These are phyloP conservation scores for Dascyllus trimaculatus DNA, from an alignment of 2,113 vertebrate species.

Conservation along the genomic window DNA sequence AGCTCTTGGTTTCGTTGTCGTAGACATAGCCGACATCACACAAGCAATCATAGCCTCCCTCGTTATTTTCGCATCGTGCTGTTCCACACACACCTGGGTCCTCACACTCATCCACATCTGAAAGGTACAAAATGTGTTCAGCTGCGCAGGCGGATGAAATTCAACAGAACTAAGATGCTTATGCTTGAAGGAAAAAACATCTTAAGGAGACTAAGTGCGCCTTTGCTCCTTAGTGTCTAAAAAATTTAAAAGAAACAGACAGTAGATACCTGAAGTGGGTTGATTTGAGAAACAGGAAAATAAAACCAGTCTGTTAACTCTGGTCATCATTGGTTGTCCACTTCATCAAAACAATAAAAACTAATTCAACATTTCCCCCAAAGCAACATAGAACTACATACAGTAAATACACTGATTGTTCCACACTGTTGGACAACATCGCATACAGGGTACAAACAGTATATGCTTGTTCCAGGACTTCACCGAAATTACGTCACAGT, in stretches of 20 bases:
- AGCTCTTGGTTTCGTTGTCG: conserved; percentile 86
- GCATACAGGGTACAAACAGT: background rate
- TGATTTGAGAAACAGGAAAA: background rate
- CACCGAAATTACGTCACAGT: too few species aligned
- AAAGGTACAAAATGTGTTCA: conserved; percentile 59
- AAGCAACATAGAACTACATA: background rate
- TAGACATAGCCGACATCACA: conserved; percentile 91
- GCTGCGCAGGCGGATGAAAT: background rate
- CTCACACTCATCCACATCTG: conserved; percentile 93
- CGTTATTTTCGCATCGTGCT: conserved; percentile 88
- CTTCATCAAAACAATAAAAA: background rate
- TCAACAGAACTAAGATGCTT: background rate
- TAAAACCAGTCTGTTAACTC: background rate
- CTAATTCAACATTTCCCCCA: background rate
- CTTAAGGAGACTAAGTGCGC: too few species aligned
- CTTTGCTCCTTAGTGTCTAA: too few species aligned
- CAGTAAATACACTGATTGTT: background rate
- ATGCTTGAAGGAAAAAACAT: background rate
- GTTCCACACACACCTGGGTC: conserved; percentile 88
- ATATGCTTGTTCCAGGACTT: background rate
- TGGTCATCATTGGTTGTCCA: too few species aligned
- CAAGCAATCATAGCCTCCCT: conserved; percentile 88
- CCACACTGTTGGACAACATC: background rate
- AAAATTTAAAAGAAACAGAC: background rate
- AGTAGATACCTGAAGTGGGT: background rate